Percentiles rank a stretch among this genome's conserved stretches.
Evolutionary conservation across 2,113 vertebrate genomes (phyloP).

Genomic region (Leptobrachium leishanense): DNA sequence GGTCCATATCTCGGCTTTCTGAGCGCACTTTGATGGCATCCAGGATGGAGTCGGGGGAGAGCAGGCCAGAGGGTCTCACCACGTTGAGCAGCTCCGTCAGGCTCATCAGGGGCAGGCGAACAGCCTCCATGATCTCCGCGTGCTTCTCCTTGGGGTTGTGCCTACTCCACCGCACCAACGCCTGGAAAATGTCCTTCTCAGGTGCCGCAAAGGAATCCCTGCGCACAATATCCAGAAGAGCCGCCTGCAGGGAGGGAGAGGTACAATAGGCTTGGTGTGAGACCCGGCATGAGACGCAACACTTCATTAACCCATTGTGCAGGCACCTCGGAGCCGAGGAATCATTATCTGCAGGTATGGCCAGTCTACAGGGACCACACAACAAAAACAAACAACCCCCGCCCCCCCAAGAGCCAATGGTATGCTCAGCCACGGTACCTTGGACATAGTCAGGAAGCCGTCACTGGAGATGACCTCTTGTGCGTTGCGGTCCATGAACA

Average conservation of each 20-base stretch:
- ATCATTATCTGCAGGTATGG: too few species aligned
- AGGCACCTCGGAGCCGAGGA: too few species aligned
- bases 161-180: slow-evolving; percentile 90
- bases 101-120: slow-evolving; percentile 94
- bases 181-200: slow-evolving; percentile 95
- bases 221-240: slow-evolving; percentile 84
- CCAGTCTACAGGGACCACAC: too few species aligned
- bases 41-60: slow-evolving; percentile 92
- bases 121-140: slow-evolving; percentile 87
- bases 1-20: slow-evolving; percentile 96
- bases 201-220: slow-evolving; percentile 93
- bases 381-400: too few species aligned
- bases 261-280: too few species aligned
- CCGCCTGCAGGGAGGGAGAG: slow-evolving; percentile 65
- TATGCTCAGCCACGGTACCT: slow-evolving; percentile 66
- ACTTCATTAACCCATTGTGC: too few species aligned
- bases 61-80: slow-evolving; percentile 85
- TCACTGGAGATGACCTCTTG: slow-evolving; percentile 89
- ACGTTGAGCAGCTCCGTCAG: slow-evolving; percentile 93
- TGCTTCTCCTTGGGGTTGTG: slow-evolving; percentile 83
- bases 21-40: slow-evolving; percentile 97
- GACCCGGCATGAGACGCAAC: too few species aligned
- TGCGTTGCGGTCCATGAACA: slow-evolving; percentile 94
- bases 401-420: too few species aligned
- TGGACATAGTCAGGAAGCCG: slow-evolving; percentile 88